Evolutionary conservation across 1,140 invertebrate species (phyloP), one percentile per base, ranked within the genome.

Genomic region (Araneus ventricosus): DNA sequence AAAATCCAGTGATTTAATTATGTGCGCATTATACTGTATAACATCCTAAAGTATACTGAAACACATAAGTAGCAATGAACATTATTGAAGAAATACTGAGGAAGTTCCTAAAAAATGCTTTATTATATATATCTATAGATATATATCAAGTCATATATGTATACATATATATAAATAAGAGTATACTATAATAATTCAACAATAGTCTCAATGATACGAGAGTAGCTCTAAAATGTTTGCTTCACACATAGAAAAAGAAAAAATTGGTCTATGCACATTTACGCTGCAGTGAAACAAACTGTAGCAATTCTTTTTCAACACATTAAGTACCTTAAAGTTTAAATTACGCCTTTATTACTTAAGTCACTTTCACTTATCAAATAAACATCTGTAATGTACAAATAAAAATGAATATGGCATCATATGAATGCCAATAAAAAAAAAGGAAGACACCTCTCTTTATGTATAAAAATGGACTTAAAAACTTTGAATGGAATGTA

Each of bases 11-110:
- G 57, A 63, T 86, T 86, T 20, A 59, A 37, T 57, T 57, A 86
- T 86, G 84, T 86, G 84, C 84, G 84, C 84, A 86, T 86, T 86
- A 59, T 86, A 59, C 30, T 27, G 30, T 67, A 59, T 59, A 86
- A 52, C 39, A 84, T 45, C 59, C 45, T 61, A 59, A 86, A 24
- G 22, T 59, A 61, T 86, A 86, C 17, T 61, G 52, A 86, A 59
- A 86, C 30, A 37, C 41, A 30, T 57, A 86, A 57, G 27, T 20
- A 30, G 30, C n/a, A 52, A 59, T 59, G 52, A 61, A 86, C 84
- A 61, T 86, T 34, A 61, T 61, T 86, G 14, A 86, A 86, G 84
- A 27, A 86, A 57, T 86, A 34, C 37, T 86, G 45, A 63, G 84
- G 30, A 86, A 86, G n/a, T 34, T 22, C 22, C 30, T 86, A 17